Conservation (phyloP, 2,797 vertebrate species). For the Mustela erminea region DNA sequence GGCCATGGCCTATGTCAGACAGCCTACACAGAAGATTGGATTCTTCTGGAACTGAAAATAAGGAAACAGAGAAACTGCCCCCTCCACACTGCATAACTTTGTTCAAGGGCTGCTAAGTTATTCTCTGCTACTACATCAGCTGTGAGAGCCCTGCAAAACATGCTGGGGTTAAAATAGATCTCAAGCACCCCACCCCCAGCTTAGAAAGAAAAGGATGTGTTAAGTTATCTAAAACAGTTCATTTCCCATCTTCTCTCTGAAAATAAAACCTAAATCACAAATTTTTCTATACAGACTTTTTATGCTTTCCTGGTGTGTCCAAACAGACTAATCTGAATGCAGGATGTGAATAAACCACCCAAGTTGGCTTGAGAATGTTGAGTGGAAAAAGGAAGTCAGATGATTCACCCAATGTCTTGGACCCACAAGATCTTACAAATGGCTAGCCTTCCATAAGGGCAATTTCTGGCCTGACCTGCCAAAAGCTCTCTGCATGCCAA, state of each 20-base stretch:
- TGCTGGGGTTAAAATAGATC: conserved; percentile 73
- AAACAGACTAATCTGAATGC: background rate
- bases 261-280: conserved; percentile 39
- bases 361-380: background rate
- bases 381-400: background rate
- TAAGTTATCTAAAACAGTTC: conserved; percentile 65
- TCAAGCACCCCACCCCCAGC: background rate
- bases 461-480: background rate
- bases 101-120: conserved; percentile 81
- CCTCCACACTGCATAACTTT: conserved; percentile 79
- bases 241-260: conserved; percentile 22
- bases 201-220: conserved; percentile 45
- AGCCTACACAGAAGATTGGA: conserved; percentile 78
- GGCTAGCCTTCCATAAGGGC: background rate
- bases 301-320: background rate
- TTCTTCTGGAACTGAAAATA: conserved; percentile 82
- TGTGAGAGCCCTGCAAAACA: conserved; percentile 73
- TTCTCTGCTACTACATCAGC: conserved; percentile 81
- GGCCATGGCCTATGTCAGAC: conserved; percentile 77
- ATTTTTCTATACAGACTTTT: conserved; percentile 34
- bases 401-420: background rate
- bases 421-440: background rate
- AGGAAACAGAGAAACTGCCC: conserved; percentile 74
- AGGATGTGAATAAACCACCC: background rate
- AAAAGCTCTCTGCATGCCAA: background rate